These are phyloP conservation scores for Crotalus viridis DNA, from an alignment of 2,113 vertebrate species.

Conservation along the genomic window DNA sequence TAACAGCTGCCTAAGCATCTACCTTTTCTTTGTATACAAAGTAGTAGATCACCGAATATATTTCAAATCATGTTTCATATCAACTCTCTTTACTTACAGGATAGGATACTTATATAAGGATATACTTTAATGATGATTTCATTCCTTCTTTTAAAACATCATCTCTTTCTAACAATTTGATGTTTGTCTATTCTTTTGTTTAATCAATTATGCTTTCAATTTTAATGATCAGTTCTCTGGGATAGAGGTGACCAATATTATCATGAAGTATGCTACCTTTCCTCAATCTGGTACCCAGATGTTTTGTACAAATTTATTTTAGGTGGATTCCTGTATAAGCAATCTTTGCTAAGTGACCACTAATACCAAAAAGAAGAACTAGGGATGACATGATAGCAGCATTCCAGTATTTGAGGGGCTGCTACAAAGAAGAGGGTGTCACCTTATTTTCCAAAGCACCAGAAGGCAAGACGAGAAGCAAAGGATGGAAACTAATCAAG, in stretches of 20 bases:
- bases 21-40: background rate
- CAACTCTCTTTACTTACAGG: background rate
- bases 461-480: too few species aligned
- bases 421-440: too few species aligned
- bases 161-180: background rate
- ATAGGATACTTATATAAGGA: too few species aligned
- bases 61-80: slow-evolving; percentile 16
- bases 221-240: background rate
- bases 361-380: too few species aligned
- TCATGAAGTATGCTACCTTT: background rate
- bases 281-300: background rate
- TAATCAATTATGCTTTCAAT: slow-evolving; percentile 1
- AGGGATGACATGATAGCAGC: too few species aligned
- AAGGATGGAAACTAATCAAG: too few species aligned
- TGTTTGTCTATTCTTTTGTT: background rate
- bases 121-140: background rate
- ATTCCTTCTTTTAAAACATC: background rate
- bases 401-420: too few species aligned
- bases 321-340: background rate
- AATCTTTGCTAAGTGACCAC: too few species aligned
- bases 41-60: background rate
- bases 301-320: background rate
- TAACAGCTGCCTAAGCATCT: background rate
- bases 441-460: too few species aligned
- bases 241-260: background rate